These are phyloP conservation scores for Cheilinus undulatus DNA, from an alignment of 2,113 vertebrate species.

Conservation along the genomic window DNA sequence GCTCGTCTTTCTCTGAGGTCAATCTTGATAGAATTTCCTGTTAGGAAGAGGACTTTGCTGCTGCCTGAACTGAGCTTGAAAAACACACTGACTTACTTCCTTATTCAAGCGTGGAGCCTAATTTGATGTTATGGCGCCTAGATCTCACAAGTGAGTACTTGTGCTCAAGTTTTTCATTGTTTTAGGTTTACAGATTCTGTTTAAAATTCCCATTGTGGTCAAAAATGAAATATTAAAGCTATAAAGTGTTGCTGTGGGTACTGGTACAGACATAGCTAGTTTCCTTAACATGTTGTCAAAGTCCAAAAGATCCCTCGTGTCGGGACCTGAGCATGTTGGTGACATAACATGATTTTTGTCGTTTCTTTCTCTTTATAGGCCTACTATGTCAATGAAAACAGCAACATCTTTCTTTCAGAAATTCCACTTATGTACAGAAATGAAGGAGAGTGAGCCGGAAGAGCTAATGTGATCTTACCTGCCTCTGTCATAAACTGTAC, in stretches of 20 bases:
- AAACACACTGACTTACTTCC: slow-evolving; percentile 63
- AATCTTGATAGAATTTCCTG: background rate
- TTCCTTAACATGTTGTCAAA: background rate
- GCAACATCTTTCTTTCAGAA: background rate
- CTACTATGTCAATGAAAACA: slow-evolving; percentile 12
- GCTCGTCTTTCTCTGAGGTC: background rate
- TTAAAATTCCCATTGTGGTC: background rate
- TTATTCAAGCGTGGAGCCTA: slow-evolving; percentile 48
- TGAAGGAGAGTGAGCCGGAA: slow-evolving; percentile 1
- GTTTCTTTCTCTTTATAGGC: slow-evolving; percentile 35
- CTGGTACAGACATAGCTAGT: background rate
- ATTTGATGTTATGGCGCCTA: background rate
- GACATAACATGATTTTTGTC: slow-evolving; percentile 6
- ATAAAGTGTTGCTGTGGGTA: background rate
- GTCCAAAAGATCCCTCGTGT: background rate
- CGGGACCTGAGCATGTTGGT: background rate
- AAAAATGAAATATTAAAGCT: background rate
- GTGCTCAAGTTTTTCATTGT: background rate
- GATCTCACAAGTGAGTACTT: slow-evolving; percentile 25
- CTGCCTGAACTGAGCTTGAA: background rate
- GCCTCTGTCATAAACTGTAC: background rate
- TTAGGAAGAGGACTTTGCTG: background rate
- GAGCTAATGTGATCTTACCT: background rate
- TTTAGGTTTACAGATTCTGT: background rate
- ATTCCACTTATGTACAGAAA: background rate